phyloP scores from a whole-genome alignment of 2,797 vertebrate genomes.

The Furcifer pardalis region DNA sequence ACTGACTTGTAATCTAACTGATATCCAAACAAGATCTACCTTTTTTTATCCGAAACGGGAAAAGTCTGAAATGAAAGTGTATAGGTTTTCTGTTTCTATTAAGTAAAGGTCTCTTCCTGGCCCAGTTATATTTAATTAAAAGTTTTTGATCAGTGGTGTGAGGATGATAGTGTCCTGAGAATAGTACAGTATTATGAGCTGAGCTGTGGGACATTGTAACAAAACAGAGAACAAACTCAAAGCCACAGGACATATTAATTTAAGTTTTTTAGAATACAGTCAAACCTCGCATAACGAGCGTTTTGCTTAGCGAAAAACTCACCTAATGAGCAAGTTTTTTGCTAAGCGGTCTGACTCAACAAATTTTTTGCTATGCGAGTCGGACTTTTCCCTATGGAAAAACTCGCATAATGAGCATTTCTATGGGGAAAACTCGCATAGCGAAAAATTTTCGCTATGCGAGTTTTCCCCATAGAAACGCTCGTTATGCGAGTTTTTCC shows the following conservation, averaged over 20 bases:
- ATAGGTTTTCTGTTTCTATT: not conserved
- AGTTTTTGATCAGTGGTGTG: not conserved
- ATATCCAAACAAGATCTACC: constrained; percentile 42
- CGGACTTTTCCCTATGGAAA: no score
- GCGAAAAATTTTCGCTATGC: no score
- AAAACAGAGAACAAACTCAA: not conserved
- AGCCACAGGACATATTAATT: not conserved
- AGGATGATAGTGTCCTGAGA: not conserved
- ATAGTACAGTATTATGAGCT: not conserved
- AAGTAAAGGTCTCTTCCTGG: constrained; percentile 26
- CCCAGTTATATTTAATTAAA: not conserved
- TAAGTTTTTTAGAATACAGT: no score
- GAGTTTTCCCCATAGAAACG: no score
- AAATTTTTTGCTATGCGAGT: no score
- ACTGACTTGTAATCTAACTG: constrained; percentile 48
- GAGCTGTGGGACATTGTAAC: not conserved
- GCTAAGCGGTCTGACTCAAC: no score
- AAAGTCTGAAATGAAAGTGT: constrained; percentile 24
- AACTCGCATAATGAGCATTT: no score
- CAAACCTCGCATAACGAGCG: no score
- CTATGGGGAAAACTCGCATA: no score
- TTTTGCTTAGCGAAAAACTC: no score
- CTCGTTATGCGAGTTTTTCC: no score
- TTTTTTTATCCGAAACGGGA: constrained; percentile 37
- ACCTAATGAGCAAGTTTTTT: no score